Base-by-base conservation (phyloP, 1,140 invertebrate genomes). In the Spodoptera litura region DNA sequence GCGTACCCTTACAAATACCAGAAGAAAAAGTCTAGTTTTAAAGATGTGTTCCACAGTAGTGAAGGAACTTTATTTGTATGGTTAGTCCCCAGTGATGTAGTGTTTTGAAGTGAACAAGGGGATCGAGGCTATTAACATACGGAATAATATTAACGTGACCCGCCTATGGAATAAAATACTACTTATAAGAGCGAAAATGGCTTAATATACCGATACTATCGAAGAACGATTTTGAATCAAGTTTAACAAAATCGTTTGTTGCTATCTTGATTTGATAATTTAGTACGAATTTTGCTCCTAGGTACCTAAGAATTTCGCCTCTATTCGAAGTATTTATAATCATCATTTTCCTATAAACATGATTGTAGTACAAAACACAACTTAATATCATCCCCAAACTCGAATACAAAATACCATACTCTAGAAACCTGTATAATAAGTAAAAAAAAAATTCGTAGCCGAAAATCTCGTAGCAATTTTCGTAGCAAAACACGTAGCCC, bases 1-100 rank as follows among this genome's bases (percentile, higher is more conserved):
- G 86, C 71, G 73, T 92, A 8, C 92, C 91, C 9, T 80, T 93
- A 87, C 92, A 92, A 81, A 89, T 82, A 9, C 90, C 89, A 2
- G 90, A 93, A 77, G 90, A 93, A 52, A 94, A 92, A 74, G 91
- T 93, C 13, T 93, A 92, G 78, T 56, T 56, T 25, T 56, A 56
- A 56, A 13, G 10, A 61, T 4, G 11, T 72, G 70, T 58, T 72
- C 53, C 35, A 72, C 31, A 66, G 9, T 49, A 66, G 15, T 64
- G 61, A 64, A 66, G 62, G 62, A 66, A 49, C 62, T 49, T 49
- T 64, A 13, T 10, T 53, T 70, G 49, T 68, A 51, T 25, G 49
- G n/a, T 66, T 66, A 66, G 62, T 9, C 9, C 66, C 66, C 66
- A 70, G 66, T 70, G 66, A 70, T 53, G 66, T 49, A 31, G 44